A percentile compares a stretch with the other conserved stretches of the same genome.
phyloP scores from a whole-genome alignment of 2,888 invertebrate genomes.

The Diploptera punctata region DNA sequence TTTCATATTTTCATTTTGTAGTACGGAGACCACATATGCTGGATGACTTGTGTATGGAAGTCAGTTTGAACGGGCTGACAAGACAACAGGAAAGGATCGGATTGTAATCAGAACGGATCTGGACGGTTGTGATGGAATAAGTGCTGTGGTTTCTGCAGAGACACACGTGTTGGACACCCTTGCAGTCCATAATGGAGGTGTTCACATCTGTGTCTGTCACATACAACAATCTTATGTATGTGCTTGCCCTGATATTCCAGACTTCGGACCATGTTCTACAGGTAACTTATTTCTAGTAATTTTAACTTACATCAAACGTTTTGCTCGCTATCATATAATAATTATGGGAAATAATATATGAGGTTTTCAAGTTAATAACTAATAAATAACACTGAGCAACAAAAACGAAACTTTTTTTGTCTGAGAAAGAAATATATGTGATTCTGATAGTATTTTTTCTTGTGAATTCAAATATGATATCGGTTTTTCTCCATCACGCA shows the following conservation, averaged over 20 bases:
- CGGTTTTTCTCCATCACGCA: no score
- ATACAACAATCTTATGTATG: slow-evolving; percentile 76
- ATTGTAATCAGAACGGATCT: slow-evolving; percentile 73
- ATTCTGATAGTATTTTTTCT: no score
- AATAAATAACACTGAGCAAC: no score
- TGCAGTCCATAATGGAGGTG: slow-evolving; percentile 77
- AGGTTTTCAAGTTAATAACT: no score
- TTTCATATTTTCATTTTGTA: no score
- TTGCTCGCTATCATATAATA: no score
- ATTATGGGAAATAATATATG: no score
- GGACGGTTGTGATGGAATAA: slow-evolving; percentile 83
- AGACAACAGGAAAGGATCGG: slow-evolving; percentile 73
- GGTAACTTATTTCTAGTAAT: no score
- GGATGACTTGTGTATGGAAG: slow-evolving; percentile 90
- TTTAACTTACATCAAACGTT: no score
- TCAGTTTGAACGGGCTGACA: slow-evolving; percentile 81
- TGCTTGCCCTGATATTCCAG: slow-evolving; percentile 74
- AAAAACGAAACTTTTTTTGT: no score
- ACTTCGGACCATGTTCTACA: slow-evolving; percentile 61
- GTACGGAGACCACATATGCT: slow-evolving; percentile 81
- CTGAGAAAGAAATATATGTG: no score
- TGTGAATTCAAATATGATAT: no score
- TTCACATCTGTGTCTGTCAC: slow-evolving; percentile 79
- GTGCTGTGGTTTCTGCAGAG: slow-evolving; percentile 75
- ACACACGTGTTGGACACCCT: slow-evolving; percentile 87